phyloP scores from a whole-genome alignment of 2,113 vertebrate genomes.

The Philantomba maxwellii region DNA sequence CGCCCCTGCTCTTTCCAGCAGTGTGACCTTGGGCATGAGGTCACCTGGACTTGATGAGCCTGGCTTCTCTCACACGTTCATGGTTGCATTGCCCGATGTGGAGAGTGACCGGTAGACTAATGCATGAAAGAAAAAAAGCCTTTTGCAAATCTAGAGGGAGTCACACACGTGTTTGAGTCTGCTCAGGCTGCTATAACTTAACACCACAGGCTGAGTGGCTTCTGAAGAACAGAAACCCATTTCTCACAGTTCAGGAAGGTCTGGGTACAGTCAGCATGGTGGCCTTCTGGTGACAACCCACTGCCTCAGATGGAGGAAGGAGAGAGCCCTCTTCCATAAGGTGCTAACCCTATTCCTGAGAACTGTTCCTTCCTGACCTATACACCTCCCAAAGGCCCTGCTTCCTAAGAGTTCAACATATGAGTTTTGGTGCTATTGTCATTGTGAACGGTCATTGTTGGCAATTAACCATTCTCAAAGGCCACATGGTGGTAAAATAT shows the following conservation, averaged over 20 bases:
- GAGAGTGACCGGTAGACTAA: not conserved
- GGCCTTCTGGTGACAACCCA: not conserved
- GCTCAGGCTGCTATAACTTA: not conserved
- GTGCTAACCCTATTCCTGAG: not conserved
- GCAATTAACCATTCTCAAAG: not conserved
- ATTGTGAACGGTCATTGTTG: not conserved
- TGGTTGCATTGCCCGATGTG: not conserved
- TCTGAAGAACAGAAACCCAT: not conserved
- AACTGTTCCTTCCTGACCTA: not conserved
- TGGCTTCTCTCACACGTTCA: not conserved
- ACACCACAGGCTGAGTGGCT: not conserved
- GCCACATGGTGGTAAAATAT: not conserved
- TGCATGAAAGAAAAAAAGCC: accelerated
- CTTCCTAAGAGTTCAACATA: not conserved
- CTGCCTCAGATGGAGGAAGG: not conserved
- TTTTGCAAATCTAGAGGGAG: not conserved
- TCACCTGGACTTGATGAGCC: not conserved
- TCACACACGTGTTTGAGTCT: not conserved
- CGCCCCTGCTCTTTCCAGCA: not conserved
- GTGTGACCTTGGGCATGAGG: not conserved
- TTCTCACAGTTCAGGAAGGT: not conserved
- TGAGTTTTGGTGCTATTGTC: not conserved
- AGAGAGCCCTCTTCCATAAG: not conserved
- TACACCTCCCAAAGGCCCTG: not conserved
- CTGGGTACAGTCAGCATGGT: not conserved